These are phyloP conservation scores for Rhodophaea formosa DNA, from an alignment of 2,888 invertebrate genomes.

Conservation along the genomic window DNA sequence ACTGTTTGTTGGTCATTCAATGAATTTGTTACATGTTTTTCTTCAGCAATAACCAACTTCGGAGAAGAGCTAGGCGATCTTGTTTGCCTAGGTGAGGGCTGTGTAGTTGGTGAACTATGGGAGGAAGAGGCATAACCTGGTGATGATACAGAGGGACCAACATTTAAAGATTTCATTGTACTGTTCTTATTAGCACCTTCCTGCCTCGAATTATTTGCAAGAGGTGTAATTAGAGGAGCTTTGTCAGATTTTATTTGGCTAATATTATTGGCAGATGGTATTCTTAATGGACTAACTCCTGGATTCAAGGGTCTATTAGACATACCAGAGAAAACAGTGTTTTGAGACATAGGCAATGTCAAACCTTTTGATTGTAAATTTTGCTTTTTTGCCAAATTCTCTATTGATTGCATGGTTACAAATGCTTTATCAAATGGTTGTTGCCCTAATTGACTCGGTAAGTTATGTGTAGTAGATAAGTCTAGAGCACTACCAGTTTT, in stretches of 20 bases:
- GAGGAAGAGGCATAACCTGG: slow-evolving; percentile 52
- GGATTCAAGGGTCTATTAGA: slow-evolving; percentile 52
- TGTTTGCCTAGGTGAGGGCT: slow-evolving; percentile 70
- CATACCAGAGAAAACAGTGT: slow-evolving; percentile 53
- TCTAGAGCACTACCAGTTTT: slow-evolving; percentile 71
- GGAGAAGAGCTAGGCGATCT: slow-evolving; percentile 79
- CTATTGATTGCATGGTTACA: slow-evolving; percentile 78
- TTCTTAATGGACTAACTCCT: slow-evolving; percentile 52
- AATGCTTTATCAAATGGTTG: slow-evolving; percentile 68
- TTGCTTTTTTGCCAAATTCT: slow-evolving; percentile 76
- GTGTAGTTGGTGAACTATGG: slow-evolving; percentile 51
- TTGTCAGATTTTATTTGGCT: slow-evolving; percentile 65
- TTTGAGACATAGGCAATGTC: slow-evolving; percentile 51
- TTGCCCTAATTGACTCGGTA: slow-evolving; percentile 65
- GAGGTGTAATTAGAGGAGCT: slow-evolving; percentile 40
- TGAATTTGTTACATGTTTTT: slow-evolving; percentile 59
- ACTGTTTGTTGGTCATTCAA: slow-evolving; percentile 52
- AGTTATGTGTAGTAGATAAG: slow-evolving; percentile 70
- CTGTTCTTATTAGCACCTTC: slow-evolving; percentile 52
- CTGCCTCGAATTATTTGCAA: slow-evolving; percentile 45
- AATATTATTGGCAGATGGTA: slow-evolving; percentile 55
- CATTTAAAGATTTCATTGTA: slow-evolving; percentile 45
- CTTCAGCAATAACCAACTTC: slow-evolving; percentile 76
- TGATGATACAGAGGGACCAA: slow-evolving; percentile 47
- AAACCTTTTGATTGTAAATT: slow-evolving; percentile 58